phyloP scores from a whole-genome alignment of 2,113 vertebrate genomes.

The Gavialis gangeticus region DNA sequence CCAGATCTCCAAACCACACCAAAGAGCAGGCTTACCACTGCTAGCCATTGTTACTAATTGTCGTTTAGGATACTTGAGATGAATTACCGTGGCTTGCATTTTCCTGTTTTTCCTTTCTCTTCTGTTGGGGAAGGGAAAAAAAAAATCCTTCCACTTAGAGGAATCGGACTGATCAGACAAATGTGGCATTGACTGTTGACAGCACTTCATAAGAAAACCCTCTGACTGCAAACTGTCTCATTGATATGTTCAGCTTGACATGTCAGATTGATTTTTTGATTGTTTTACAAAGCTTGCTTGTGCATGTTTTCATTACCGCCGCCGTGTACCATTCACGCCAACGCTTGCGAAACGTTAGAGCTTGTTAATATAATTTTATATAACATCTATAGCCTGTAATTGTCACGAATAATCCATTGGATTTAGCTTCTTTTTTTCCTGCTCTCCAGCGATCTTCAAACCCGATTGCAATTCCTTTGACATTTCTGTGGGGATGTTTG shows the following conservation, averaged over 20 bases:
- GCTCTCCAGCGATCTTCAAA: slow-evolving; percentile 19
- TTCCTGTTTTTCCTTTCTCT: slow-evolving; percentile 59
- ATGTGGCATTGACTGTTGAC: slow-evolving; percentile 67
- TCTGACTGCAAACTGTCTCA: slow-evolving; percentile 64
- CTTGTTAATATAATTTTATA: slow-evolving; percentile 54
- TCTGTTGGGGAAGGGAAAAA: slow-evolving; percentile 4
- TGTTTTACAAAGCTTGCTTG: slow-evolving; percentile 49
- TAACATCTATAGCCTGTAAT: slow-evolving; percentile 34
- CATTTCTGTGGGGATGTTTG: background rate
- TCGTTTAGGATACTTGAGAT: slow-evolving; percentile 77
- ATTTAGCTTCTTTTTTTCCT: slow-evolving; percentile 35
- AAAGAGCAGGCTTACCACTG: slow-evolving; percentile 70
- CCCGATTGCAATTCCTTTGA: background rate
- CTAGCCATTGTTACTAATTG: slow-evolving; percentile 74
- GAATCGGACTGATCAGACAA: slow-evolving; percentile 61
- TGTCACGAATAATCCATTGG: slow-evolving; percentile 29
- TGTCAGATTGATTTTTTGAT: slow-evolving; percentile 60
- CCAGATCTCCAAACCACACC: slow-evolving; percentile 68
- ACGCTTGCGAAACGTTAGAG: slow-evolving; percentile 26
- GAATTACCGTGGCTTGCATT: slow-evolving; percentile 68
- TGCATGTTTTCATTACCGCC: slow-evolving; percentile 41
- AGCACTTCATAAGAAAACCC: slow-evolving; percentile 63
- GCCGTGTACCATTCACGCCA: slow-evolving; percentile 53
- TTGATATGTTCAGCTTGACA: slow-evolving; percentile 58
- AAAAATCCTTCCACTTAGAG: slow-evolving; percentile 64